A percentile compares a stretch with the other conserved stretches of the same genome.
These are phyloP conservation scores for Hydropotes inermis DNA, from an alignment of 2,113 vertebrate genomes.

Conservation along the genomic window DNA sequence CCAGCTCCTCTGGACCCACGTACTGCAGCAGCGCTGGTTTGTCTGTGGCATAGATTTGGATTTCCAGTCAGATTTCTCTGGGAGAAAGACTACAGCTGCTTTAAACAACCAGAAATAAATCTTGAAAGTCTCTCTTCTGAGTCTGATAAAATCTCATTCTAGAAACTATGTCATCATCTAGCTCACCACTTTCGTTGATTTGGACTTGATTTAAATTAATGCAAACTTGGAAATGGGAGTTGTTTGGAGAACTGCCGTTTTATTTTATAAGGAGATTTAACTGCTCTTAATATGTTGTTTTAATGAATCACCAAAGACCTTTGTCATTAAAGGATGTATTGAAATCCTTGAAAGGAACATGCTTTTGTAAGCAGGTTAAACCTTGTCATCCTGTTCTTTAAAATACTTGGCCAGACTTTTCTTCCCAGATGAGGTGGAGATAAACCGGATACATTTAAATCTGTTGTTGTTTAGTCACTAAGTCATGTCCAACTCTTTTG, in stretches of 20 bases:
- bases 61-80: neutral
- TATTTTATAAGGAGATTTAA: constrained; percentile 52
- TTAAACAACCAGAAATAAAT: constrained; percentile 16
- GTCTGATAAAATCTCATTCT: constrained; percentile 12
- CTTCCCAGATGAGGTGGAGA: neutral
- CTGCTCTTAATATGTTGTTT: constrained; percentile 53
- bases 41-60: neutral
- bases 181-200: constrained; percentile 47
- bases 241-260: constrained; percentile 48
- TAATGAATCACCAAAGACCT: constrained; percentile 47
- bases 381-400: neutral
- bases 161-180: constrained; percentile 28
- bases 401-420: neutral
- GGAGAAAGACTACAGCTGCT: neutral
- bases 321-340: constrained; percentile 47
- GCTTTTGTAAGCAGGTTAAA: constrained; percentile 45
- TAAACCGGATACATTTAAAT: neutral
- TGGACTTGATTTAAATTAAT: constrained; percentile 51
- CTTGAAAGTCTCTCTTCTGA: neutral
- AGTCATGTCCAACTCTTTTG: neutral
- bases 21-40: neutral
- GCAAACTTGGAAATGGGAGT: constrained; percentile 30
- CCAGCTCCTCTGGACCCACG: neutral
- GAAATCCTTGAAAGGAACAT: constrained; percentile 45
- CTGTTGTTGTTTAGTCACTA: neutral